Evolutionary conservation across 2,113 vertebrate genomes (phyloP), one percentile per base, ranked within the genome.

Genomic region (Microtus richardsoni): DNA sequence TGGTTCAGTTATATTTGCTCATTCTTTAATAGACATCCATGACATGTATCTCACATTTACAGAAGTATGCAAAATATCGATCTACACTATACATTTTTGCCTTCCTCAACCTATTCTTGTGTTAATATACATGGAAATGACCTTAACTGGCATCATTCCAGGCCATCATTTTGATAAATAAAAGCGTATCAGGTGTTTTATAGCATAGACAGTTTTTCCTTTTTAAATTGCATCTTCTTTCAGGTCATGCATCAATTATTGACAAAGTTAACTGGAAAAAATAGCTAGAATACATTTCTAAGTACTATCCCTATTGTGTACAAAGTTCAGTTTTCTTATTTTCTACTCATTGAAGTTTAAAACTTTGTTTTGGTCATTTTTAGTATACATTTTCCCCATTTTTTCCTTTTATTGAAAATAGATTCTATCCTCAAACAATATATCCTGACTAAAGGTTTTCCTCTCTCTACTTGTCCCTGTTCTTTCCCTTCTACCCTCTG

Each of bases 261-360:
- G 95, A 58, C 44, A 95, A 70, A 86, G n/a, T 89, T 85, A 82
- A 33, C 88, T 89, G 33, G 77, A 83, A 93, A 52, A 6, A 79
- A 66, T 92, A 80, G 36, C 73, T 89, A 75, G 73, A 96, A 91
- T 95, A 89, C 8, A 94, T 89, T 92, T 91, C 19, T 90, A 84
- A 94, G 47, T 92, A 95, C 93, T 73, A 82, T 71, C 12, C 41
- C 84, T 70, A 95, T 41, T 84, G 95, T 87, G n/a, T 71, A 4
- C 74, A 87, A 83, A 95, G 77, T 68, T 39, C 9, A 74, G 49
- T 80, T 86, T 21, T 97, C 10, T 93, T 47, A 92, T 92, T 92
- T 89, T 6, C 10, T 89, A 74, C 2, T 26, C 10, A 80, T 68
- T 79, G 58, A 33, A 77, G 78, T 0, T 77, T 82, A 24, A 74